Evolutionary conservation across 2,888 invertebrate genomes (phyloP).

Genomic region (Himalopsyche anomala): DNA sequence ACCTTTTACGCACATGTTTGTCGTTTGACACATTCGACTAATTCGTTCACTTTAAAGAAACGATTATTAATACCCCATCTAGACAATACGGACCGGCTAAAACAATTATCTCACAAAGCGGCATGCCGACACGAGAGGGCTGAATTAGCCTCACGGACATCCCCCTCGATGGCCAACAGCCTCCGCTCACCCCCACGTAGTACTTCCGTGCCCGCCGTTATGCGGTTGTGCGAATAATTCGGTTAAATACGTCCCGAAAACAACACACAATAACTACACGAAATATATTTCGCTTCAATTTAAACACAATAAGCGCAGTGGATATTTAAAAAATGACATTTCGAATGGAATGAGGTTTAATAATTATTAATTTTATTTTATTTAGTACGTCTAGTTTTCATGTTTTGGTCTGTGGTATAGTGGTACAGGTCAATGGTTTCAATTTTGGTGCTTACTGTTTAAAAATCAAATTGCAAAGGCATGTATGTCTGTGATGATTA

Average conservation of each 20-base stretch:
- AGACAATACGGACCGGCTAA: conserved; percentile 3
- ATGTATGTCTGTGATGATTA: too few relatives aligned
- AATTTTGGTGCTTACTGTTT: too few relatives aligned
- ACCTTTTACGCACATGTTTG: background rate
- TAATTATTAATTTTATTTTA: too few relatives aligned
- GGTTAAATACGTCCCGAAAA: background rate
- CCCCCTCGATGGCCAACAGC: conserved; percentile 10
- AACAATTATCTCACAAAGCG: conserved; percentile 47
- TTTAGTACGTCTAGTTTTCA: too few relatives aligned
- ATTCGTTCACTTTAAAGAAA: conserved; percentile 37
- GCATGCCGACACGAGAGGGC: conserved; percentile 22
- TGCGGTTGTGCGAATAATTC: conserved; percentile 5
- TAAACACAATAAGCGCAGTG: too few relatives aligned
- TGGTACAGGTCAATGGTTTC: too few relatives aligned
- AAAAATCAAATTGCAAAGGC: too few relatives aligned
- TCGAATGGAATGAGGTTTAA: too few relatives aligned
- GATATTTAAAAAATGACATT: too few relatives aligned
- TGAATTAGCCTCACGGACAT: conserved; percentile 9
- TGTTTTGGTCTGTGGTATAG: too few relatives aligned
- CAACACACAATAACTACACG: background rate
- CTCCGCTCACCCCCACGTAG: background rate
- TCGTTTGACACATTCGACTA: background rate
- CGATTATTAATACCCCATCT: conserved; percentile 37
- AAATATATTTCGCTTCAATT: too few relatives aligned
- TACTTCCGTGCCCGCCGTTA: background rate